Evolutionary conservation across 2,797 vertebrate genomes (phyloP), one percentile per base, ranked within the genome.

Genomic region (Martes flavigula): DNA sequence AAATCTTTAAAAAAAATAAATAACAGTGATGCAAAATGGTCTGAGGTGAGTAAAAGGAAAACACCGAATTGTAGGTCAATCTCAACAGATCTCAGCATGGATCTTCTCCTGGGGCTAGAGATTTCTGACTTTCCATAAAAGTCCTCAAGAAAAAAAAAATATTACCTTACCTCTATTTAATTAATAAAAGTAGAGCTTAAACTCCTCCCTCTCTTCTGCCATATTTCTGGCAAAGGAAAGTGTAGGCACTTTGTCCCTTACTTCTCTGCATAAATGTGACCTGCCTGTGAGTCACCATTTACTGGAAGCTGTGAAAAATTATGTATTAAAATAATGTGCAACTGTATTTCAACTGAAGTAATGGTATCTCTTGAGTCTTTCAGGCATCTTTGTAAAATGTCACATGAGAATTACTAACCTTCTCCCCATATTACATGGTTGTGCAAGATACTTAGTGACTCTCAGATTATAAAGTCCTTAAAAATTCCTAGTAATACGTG

Each of bases 281-380:
- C 18, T 54, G 40, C 35, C 32, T 93, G 5, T 95, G 85, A 92
- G 40, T 94, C 96, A 95, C 21, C 46, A 95, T 82, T 96, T 94
- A 86, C 85, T 82, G 73, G 79, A 89, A 96, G 27, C 46, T 77
- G 38, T 15, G 8, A 88, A 64, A 84, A 91, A 91, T 51, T 95
- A 95, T 51, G 27, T 77, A 66, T 70, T 83, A 46, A 95, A 93
- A 91, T 27, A 85, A 88, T 30, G 43, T 60, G 17, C 6, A 9
- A 83, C 18, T 82, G 4, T 62, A 91, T 96, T 88, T 96, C 72
- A 91, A 75, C 40, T 43, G 51, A 92, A 81, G 27, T 66, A 83
- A 72, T 35, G 21, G 15, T 62, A 85, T 82, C 70, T 96, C 93
- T 48, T 51, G n/a, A 56, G 11, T 35, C 7, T 56, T 70, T 2